Base-by-base conservation (phyloP, 2,888 invertebrate genomes). In the Rhyacophila evoluta region DNA sequence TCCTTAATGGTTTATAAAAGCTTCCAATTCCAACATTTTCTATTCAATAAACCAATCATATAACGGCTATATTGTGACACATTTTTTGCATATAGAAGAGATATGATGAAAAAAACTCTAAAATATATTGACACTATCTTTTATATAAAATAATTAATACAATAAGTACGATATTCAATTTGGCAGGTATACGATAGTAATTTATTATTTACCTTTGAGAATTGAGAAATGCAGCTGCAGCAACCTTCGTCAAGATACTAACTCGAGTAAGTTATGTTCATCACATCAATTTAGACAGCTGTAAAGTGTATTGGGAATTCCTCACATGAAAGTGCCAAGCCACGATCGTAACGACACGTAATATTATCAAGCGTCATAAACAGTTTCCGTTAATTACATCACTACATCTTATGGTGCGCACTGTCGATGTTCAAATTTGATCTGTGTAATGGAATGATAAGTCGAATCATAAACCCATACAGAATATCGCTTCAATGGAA, bases 281-380 rank as follows among this genome's bases (percentile, higher is more conserved):
- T 55, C 55, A 25, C 55, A 19, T 55, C 55, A 55, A 55, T 55
- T 55, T 55, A 55, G 55, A 55, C 55, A 55, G 55, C 55, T 19
- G 55, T 55, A 55, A 55, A 55, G 25, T 55, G 55, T 55, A 55
- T 55, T 55, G 55, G 55, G 55, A 55, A 55, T 55, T 55, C 55
- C 19, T 55, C n/a, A 55, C 55, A 19, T 55, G 55, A 55, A 55
- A 15, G 55, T 55, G 55, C 55, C 19, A 19, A 12, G 6, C 19
- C 12, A 10, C 55, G 25, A 5, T 19, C 5, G 1, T 25, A 55
- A 55, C 19, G 55, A 55, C 19, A 55, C 15, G 55, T 55, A 25
- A 55, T 55, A 55, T 19, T 55, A 55, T 55, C 55, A 55, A 19
- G 19, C 55, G 55, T 55, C 55, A 55, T 55, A 55, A 55, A 55